Evolutionary conservation across 2,113 vertebrate genomes (phyloP), one percentile per base, ranked within the genome.

Genomic region (Brachirus orientalis): DNA sequence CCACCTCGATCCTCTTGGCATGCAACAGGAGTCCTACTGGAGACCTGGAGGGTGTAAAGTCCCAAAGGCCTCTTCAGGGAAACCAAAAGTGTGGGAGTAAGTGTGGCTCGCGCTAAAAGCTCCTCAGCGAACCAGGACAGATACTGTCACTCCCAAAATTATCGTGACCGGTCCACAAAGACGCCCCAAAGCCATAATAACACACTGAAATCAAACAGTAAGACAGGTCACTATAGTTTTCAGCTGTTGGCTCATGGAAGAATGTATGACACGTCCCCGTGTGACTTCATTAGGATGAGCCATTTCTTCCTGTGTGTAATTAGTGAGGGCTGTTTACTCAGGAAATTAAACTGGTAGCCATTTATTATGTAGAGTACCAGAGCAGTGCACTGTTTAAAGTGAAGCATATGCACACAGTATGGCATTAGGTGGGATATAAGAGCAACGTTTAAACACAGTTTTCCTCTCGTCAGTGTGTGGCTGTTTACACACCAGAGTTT

Each of bases 1-100:
- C 85, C 85, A 85, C 77, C 85, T 84, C 69, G 65, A 82, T 83
- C 78, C 75, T 81, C 71, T n/a, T 72, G 59, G 70, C 72, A 53
- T 82, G 85, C 88, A 91, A 91, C 80, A 75, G 40, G 88, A 91
- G 82, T 85, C 86, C 80, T 47, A 33, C 37, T 38, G 75, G 57
- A 86, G 75, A 86, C 80, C 55, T 69, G 79, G 17, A 63, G 74
- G 72, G 67, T 70, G 47, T 62, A 71, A 75, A 63, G 77, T 80
- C 80, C 74, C 43, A 6, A 43, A 59, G 67, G 67, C 77, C 63
- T 77, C 75, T 74, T 14, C 16, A 75, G 45, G 73, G 60, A 75
- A 66, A 60, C 28, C 80, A 70, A 64, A 79, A 65, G 68, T 40
- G 63, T 58, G 28, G 28, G 28, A 28, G 28, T 6, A 28, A 28